Evolutionary conservation across 2,888 invertebrate genomes (phyloP).

Genomic region (Scaptomyza flava): DNA sequence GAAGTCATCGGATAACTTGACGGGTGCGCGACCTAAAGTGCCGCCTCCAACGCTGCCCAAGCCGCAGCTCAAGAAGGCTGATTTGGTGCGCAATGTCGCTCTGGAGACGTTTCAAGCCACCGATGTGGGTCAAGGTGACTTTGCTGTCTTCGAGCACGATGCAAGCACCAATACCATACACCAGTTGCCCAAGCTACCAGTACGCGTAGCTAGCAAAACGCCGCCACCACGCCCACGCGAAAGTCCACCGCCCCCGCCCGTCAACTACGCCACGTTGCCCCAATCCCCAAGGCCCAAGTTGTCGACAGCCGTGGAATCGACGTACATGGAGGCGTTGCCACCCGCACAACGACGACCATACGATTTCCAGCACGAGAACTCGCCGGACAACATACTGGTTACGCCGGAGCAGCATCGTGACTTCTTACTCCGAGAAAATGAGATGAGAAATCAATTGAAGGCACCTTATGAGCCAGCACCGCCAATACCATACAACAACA

Average conservation of each 20-base stretch:
- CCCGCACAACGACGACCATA: constrained; percentile 78
- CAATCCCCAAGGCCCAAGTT: constrained; percentile 54
- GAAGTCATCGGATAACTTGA: constrained; percentile 79
- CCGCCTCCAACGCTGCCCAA: constrained; percentile 80
- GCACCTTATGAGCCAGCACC: constrained; percentile 76
- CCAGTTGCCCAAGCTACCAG: constrained; percentile 74
- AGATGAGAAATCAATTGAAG: constrained; percentile 82
- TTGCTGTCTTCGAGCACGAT: constrained; percentile 84
- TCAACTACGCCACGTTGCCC: constrained; percentile 82
- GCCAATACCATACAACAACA: constrained; percentile 60
- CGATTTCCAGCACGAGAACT: constrained; percentile 83
- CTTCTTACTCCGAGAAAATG: constrained; percentile 83
- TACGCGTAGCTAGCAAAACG: constrained; percentile 63
- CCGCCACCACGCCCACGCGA: constrained; percentile 79
- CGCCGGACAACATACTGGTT: constrained; percentile 83
- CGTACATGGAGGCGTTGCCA: constrained; percentile 82
- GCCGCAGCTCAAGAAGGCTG: constrained; percentile 82
- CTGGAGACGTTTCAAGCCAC: constrained; percentile 82
- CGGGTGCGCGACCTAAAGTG: constrained; percentile 69
- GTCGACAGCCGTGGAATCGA: constrained; percentile 58
- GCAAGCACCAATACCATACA: constrained; percentile 83
- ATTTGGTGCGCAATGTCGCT: constrained; percentile 82
- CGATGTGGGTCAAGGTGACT: constrained; percentile 84
- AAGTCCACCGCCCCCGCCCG: constrained; percentile 84
- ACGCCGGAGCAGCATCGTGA: constrained; percentile 83